Conservation (phyloP, 1,140 invertebrate genomes). For the Centruroides sculpturatus region DNA sequence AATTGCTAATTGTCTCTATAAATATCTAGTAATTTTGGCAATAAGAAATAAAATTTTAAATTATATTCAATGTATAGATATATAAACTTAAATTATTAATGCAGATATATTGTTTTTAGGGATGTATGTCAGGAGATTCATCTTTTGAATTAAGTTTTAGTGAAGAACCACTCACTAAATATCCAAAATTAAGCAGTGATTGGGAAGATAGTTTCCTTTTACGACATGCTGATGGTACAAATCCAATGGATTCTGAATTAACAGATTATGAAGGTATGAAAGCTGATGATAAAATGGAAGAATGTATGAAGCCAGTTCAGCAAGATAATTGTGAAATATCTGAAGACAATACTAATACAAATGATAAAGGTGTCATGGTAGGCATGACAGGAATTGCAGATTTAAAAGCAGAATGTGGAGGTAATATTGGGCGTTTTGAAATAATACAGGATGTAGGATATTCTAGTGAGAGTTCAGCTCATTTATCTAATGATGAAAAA, state of each 20-base stretch:
- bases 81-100: no score
- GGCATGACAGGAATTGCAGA: slow-evolving; percentile 16
- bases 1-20: no score
- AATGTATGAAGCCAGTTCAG: no score
- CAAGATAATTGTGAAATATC: no score
- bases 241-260: slow-evolving; percentile 1
- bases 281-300: no score
- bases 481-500: slow-evolving; percentile 24
- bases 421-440: slow-evolving; percentile 11
- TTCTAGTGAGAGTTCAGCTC: slow-evolving; percentile 27
- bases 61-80: no score
- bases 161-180: slow-evolving; percentile 51
- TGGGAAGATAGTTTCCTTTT: slow-evolving; percentile 1
- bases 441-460: slow-evolving; percentile 27
- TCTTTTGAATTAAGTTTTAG: slow-evolving; percentile 10
- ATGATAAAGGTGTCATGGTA: slow-evolving; percentile 18
- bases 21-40: no score
- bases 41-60: no score
- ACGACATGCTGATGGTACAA: slow-evolving; percentile 1
- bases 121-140: background rate
- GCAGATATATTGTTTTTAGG: background rate
- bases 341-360: background rate
- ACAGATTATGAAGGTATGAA: no score
- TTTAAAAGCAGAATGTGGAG: slow-evolving; percentile 15
- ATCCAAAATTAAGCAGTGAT: slow-evolving; percentile 20